phyloP scores from a whole-genome alignment of 1,140 invertebrate species.

The Reticulitermes speratus region DNA sequence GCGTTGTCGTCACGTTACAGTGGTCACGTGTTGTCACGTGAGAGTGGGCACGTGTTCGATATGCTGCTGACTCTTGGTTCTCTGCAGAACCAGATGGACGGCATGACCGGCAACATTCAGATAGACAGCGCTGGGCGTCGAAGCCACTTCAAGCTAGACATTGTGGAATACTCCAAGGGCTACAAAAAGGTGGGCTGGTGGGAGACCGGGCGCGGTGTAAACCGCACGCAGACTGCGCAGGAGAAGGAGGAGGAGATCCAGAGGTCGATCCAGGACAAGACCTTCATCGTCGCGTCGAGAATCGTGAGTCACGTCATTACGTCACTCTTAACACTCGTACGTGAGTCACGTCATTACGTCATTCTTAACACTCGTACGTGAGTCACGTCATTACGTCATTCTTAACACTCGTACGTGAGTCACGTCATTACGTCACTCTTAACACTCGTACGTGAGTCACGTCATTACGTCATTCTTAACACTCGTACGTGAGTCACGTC shows the following conservation, averaged over 20 bases:
- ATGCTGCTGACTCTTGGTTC: too few species aligned
- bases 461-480: too few species aligned
- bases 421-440: too few species aligned
- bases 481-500: slow-evolving; percentile 24
- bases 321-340: not conserved
- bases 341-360: too few species aligned
- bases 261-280: slow-evolving; percentile 36
- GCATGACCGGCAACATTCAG: slow-evolving; percentile 72
- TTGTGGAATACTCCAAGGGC: slow-evolving; percentile 50
- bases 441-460: not conserved
- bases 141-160: slow-evolving; percentile 54
- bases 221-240: slow-evolving; percentile 23
- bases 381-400: too few species aligned
- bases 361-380: too few species aligned
- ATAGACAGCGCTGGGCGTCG: slow-evolving; percentile 65
- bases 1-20: not conserved
- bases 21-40: too few species aligned
- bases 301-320: slow-evolving; percentile 26
- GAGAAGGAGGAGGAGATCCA: slow-evolving; percentile 27
- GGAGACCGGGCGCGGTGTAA: slow-evolving; percentile 29
- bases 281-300: slow-evolving; percentile 30
- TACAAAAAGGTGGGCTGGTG: slow-evolving; percentile 34
- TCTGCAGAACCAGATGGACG: slow-evolving; percentile 58
- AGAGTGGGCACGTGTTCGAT: too few species aligned
- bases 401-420: too few species aligned